Conservation (phyloP, 2,888 invertebrate species). For the Homarus gammarus region DNA sequence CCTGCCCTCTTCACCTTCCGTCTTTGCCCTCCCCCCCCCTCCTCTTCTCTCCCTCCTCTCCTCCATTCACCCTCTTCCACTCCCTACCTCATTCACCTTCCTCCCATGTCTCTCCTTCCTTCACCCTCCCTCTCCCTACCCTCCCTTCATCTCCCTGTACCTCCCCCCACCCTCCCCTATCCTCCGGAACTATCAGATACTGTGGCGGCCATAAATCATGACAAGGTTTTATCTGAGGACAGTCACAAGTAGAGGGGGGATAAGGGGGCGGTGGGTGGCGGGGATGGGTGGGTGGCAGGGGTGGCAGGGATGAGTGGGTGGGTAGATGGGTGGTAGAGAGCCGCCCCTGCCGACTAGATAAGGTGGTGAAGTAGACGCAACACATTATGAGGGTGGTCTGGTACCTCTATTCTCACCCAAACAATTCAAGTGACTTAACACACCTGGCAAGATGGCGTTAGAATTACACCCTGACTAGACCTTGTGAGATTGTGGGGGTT, state of each 20-base stretch:
- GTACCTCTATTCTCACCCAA: too few species aligned
- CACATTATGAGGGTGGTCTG: too few species aligned
- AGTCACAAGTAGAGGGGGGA: constrained; percentile 14
- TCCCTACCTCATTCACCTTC: not conserved
- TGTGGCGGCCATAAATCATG: constrained; percentile 17
- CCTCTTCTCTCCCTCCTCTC: constrained; percentile 7
- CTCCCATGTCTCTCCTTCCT: not conserved
- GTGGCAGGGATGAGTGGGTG: constrained; percentile 9
- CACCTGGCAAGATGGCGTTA: too few species aligned
- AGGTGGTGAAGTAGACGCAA: too few species aligned
- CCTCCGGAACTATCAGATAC: constrained; percentile 36
- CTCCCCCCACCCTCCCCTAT: not conserved
- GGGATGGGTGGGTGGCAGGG: not conserved
- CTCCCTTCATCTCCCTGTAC: not conserved
- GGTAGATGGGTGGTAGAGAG: not conserved
- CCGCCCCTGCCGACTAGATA: not conserved
- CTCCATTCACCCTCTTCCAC: not conserved
- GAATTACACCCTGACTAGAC: too few species aligned
- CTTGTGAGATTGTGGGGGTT: too few species aligned
- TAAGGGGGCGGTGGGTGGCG: not conserved
- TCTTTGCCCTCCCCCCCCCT: not conserved
- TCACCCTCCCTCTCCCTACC: not conserved
- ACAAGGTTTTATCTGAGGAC: constrained; percentile 33
- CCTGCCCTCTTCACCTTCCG: not conserved
- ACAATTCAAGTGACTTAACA: too few species aligned